Base-by-base conservation (phyloP, 2,888 invertebrate species). In the Andrena minutula region DNA sequence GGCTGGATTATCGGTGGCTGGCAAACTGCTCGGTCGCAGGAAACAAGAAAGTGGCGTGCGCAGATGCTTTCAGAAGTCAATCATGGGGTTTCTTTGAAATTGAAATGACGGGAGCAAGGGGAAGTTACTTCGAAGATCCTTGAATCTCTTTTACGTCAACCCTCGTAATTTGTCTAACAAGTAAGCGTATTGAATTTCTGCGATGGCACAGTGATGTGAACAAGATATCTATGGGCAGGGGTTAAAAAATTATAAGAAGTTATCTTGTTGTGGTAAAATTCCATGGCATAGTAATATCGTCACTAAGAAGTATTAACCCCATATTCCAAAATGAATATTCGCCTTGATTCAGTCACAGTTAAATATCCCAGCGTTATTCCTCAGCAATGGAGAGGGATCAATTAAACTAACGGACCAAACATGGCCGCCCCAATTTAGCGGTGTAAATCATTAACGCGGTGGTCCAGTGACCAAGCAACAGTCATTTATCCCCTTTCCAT, bases 381-480 rank as follows among this genome's bases (percentile, higher is more conserved):
- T 26, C 23, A 12, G 12, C 2, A 51, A 4, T 8, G 16, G 6
- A 47, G 41, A 7, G 26, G 20, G n/a, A 26, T 28, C 56, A 23
- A 49, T 80, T 63, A 66, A 74, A 75, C 28, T 66, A 74, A 66
- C 61, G 49, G 49, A 28, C 56, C 32, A 35, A 56, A 61, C 65
- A 58, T 23, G 12, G n/a, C 28, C 7, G 6, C 8, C 23, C 1
- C 58, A 74, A 86, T 77, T 53, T 69, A 69, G 10, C 68, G 70
- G 56, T 77, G 75, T 74, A 85, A 85, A 88, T 89, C 84, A 89
- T 87, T 79, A 82, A 82, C 82, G 73, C 16, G 69, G 61, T 66
- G 47, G 68, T 65, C 58, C 56, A 65, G 64, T 73, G 83, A 79
- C 83, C 79, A 79, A 58, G 68, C 83, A 75, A 75, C 78, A 82